phyloP scores from a whole-genome alignment of 1,140 invertebrate genomes.

The Odontomachus brunneus region DNA sequence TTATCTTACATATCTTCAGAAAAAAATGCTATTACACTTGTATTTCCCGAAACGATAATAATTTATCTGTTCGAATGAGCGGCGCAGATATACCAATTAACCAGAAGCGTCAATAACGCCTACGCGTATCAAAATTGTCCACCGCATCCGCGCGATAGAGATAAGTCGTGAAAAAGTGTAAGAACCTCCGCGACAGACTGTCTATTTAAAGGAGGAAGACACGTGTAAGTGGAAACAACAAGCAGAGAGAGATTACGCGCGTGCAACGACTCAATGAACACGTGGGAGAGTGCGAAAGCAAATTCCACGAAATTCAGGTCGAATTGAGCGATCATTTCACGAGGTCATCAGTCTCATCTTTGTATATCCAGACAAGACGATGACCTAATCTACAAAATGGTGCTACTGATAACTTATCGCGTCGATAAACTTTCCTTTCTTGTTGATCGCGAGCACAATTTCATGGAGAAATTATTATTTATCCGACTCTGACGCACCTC shows the following conservation, averaged over 20 bases:
- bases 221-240: not conserved
- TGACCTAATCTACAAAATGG: slow-evolving; percentile 19
- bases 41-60: too few relatives aligned
- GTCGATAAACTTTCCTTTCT: slow-evolving; percentile 21
- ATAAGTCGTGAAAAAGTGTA: not conserved
- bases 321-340: not conserved
- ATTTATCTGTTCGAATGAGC: too few relatives aligned
- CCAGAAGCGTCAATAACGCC: not conserved
- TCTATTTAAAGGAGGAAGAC: slow-evolving; percentile 11
- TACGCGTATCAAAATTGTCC: not conserved
- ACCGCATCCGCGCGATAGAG: not conserved
- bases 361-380: not conserved
- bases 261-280: not conserved
- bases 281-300: not conserved
- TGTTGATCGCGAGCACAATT: too few relatives aligned
- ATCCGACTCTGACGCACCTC: too few relatives aligned
- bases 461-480: too few relatives aligned
- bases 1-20: too few relatives aligned
- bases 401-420: slow-evolving; percentile 29
- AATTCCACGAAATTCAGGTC: not conserved
- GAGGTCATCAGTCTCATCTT: slow-evolving; percentile 39
- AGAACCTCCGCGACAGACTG: not conserved
- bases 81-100: not conserved
- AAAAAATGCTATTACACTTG: too few relatives aligned
- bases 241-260: slow-evolving; percentile 3